Evolutionary conservation across 1,140 invertebrate genomes (phyloP).

Genomic region (Drosophila pseudoananassae): DNA sequence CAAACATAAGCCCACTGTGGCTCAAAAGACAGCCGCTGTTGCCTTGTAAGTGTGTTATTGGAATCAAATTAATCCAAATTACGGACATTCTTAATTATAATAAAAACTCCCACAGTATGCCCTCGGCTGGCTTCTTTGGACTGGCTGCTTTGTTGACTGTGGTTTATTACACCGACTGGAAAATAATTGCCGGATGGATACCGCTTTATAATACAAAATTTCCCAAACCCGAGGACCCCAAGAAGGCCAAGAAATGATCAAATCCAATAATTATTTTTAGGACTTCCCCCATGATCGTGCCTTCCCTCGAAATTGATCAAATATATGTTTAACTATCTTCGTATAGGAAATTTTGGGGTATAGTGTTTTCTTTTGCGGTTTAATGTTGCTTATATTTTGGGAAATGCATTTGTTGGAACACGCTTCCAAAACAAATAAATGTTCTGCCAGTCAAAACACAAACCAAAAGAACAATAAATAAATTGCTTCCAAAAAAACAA

Average conservation of each 20-base stretch:
- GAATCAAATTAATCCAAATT: not conserved
- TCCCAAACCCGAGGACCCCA: conserved; percentile 41
- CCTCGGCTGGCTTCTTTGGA: conserved; percentile 50
- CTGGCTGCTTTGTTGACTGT: conserved; percentile 39
- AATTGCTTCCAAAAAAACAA: conserved; percentile 30
- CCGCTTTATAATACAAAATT: conserved; percentile 67
- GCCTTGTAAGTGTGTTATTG: conserved; percentile 48
- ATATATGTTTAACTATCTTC: conserved; percentile 22
- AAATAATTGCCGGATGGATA: conserved; percentile 54
- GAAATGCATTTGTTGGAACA: conserved; percentile 57
- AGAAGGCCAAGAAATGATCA: conserved; percentile 6
- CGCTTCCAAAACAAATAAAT: conserved; percentile 58
- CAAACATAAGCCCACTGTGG: conserved; percentile 14
- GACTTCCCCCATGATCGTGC: conserved; percentile 17
- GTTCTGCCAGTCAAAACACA: conserved; percentile 53
- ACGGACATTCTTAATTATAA: not conserved
- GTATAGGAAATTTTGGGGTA: conserved; percentile 11
- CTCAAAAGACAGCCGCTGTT: conserved; percentile 8
- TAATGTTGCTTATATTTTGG: conserved; percentile 12
- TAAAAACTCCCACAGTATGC: conserved; percentile 30
- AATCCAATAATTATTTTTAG: conserved; percentile 6
- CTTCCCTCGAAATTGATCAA: conserved; percentile 21
- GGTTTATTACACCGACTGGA: conserved; percentile 62
- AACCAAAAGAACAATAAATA: conserved; percentile 32
- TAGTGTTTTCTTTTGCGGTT: conserved; percentile 25